Evolutionary conservation across 2,797 vertebrate species (phyloP).

Genomic region (Malacoctenus gilli): DNA sequence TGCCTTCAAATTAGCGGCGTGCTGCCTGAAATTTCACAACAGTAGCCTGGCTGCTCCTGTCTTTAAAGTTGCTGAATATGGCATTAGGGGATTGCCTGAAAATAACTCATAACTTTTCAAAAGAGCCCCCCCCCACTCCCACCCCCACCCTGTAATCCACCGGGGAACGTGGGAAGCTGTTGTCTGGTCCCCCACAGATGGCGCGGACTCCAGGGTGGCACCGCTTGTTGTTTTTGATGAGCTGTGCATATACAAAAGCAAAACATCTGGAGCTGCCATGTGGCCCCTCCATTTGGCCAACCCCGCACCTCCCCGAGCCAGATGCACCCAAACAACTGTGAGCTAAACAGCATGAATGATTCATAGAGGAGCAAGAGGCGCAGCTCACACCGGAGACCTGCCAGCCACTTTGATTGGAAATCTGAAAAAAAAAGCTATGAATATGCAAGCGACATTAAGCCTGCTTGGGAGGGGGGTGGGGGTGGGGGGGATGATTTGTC

Average conservation of each 20-base stretch:
- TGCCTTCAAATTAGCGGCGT: constrained; percentile 44
- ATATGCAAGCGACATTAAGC: constrained; percentile 84
- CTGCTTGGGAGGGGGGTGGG: too few relatives aligned
- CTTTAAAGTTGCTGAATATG: constrained; percentile 38
- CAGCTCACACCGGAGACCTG: constrained; percentile 79
- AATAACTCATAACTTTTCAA: constrained; percentile 51
- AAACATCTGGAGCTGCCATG: constrained; percentile 89
- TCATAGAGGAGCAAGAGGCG: constrained; percentile 79
- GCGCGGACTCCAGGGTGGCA: constrained; percentile 78
- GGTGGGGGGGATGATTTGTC: constrained; percentile 82
- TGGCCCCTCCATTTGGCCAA: constrained; percentile 86
- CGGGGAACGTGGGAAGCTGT: constrained; percentile 77
- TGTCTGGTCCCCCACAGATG: constrained; percentile 81
- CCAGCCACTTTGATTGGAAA: constrained; percentile 91
- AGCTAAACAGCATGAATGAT: constrained; percentile 88
- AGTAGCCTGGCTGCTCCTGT: constrained; percentile 8
- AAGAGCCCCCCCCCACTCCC: constrained; percentile 57
- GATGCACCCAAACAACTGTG: constrained; percentile 85
- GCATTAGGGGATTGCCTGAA: constrained; percentile 40
- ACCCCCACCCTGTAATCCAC: constrained; percentile 73
- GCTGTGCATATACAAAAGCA: constrained; percentile 83
- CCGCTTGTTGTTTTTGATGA: constrained; percentile 84
- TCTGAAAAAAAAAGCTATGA: constrained; percentile 83
- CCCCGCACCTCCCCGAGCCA: constrained; percentile 76
- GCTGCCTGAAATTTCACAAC: constrained; percentile 31